Conservation (phyloP, 2,113 vertebrate genomes). For the Chrysemys picta region DNA sequence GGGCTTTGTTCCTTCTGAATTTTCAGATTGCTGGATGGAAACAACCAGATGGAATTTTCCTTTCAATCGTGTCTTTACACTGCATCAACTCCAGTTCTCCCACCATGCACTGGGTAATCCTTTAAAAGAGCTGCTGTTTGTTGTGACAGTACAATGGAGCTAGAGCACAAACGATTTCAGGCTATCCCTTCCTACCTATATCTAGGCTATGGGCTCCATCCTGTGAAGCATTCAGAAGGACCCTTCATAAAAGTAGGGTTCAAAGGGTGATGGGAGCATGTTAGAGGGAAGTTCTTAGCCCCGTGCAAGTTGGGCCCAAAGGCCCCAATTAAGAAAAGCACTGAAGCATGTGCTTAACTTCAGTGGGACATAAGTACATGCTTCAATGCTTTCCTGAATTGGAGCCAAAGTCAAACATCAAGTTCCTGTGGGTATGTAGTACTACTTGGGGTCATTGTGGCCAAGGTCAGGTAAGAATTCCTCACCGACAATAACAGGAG, state of each 20-base stretch:
- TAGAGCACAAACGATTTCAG: not conserved
- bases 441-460: not conserved
- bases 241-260: not conserved
- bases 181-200: not conserved
- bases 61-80: not conserved
- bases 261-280: not conserved
- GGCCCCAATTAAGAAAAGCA: not conserved
- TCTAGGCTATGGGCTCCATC: accelerated
- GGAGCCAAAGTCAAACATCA: not conserved
- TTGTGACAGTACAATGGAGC: not conserved
- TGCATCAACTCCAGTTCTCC: not conserved
- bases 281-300: not conserved
- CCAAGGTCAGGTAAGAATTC: accelerated
- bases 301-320: not conserved
- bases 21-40: conserved; percentile 1
- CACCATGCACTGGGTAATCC: not conserved
- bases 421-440: not conserved
- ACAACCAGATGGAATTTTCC: not conserved
- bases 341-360: not conserved
- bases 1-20: not conserved
- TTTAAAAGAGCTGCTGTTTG: not conserved
- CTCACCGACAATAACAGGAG: not conserved
- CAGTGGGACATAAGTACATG: not conserved
- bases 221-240: accelerated
- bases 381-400: not conserved